Base-by-base conservation (phyloP, 2,888 invertebrate genomes). In the Agriotes lineatus region DNA sequence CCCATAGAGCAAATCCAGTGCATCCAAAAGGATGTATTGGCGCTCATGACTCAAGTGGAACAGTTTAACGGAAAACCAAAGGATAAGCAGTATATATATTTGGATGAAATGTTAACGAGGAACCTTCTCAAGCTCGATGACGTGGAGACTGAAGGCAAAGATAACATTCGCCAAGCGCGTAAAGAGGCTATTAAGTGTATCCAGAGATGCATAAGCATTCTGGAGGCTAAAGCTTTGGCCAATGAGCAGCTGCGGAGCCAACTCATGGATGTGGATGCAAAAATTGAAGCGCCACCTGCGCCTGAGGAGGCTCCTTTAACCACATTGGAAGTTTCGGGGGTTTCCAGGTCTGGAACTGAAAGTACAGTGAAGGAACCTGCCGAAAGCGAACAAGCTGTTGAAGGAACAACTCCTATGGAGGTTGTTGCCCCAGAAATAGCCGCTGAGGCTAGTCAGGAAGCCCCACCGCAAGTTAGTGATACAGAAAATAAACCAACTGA, bases 81-180 rank as follows among this genome's bases (percentile, higher is more conserved):
- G 77, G 93, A 94, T 80, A 95, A 94, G 80, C 89, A 91, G 73
- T 98, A 96, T 82, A 86, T 93, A 70, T 96, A 90, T 82, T 85
- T 98, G 68, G 98, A 98, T 81, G 98, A 98, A 85, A 97, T 98
- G 97, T 86, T 98, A 42, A 97, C 97, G 0, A 89, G 97, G 72
- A 94, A 95, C 83, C 89, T 98, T 74, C 90, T 97, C 16, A 94
- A 95, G 82, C 85, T 98, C 74, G 98, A 98, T 82, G 93, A 94
- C 77, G 93, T 98, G 70, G 96, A 97, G 80, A 95, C 96, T 0
- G 95, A 96, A 72, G 96, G 96, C 10, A 93, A 94, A 79, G 96
- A 96, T 61, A 93, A 93, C 77, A 94, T 98, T 58, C 87, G 97
- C 69, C 89, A 89, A 79, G 94, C 96, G 1, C 88, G 98, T 62